Base-by-base conservation (phyloP, 2,797 vertebrate genomes). In the Allobates femoralis region DNA sequence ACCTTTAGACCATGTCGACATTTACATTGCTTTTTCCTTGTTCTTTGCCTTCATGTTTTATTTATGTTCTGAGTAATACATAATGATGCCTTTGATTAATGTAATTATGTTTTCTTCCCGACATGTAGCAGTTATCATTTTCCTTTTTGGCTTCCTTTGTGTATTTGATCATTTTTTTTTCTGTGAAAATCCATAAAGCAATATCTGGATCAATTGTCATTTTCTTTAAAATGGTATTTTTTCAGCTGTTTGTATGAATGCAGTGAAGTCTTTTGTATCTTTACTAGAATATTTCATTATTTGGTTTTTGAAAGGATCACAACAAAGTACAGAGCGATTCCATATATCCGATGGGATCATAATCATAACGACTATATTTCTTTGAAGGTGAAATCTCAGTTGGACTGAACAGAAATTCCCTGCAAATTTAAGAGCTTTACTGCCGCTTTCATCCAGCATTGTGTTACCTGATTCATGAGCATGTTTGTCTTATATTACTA, bases 31-130 rank as follows among this genome's bases (percentile, higher is more conserved):
- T 3, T 11, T 60, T 56, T 37, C 32, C 76, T 58, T 41, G 10
- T n/a, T 58, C 23, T 37, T 62, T 60, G 51, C 3, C 2, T 8
- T 41, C 21, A 56, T 14, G 41, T 66, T 50, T 64, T 66, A 30
- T 66, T 80, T 62, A 79, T 79, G 58, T 58, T 60, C 18, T 37
- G 11, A 60, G 32, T 30, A 80, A 37, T 7, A n/a, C 60, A 23
- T 80, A 80, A 80, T 80, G 58, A 1, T 18, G 7, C 19, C 34
- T 79, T 79, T 79, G 58, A 64, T 64, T 79, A 26, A 28, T 32
- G 64, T 32, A 80, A 79, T 64, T 64, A 23, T 64, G 60, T 50
- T 64, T 80, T 30, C 34, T 50, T 37, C 15, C 41, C 50, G 62
- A 62, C 26, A 46, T 66, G 28, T 10, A 64, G 10, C 37, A 46